A percentile compares a stretch with the other conserved stretches of the same genome.
Evolutionary conservation across 1,140 invertebrate species (phyloP).

Genomic region (Drosophila ercepeae): DNA sequence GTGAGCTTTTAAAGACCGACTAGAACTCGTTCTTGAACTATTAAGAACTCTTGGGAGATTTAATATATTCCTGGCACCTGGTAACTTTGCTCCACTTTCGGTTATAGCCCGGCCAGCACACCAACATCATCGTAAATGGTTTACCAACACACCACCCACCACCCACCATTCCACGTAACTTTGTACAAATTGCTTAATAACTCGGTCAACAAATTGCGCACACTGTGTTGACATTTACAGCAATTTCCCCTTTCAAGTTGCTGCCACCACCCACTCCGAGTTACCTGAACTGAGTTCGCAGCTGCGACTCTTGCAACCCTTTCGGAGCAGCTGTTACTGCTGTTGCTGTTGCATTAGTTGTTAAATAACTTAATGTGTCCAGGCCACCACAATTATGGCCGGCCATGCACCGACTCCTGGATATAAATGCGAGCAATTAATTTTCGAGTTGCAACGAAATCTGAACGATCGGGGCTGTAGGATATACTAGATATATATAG

Average conservation of each 20-base stretch:
- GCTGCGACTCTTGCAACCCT: slow-evolving; percentile 11
- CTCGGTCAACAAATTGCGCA: slow-evolving; percentile 45
- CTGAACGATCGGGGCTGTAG: not conserved
- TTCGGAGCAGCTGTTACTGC: slow-evolving; percentile 26
- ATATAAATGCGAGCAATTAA: slow-evolving; percentile 59
- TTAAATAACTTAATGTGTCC: slow-evolving; percentile 35
- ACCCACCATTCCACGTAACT: slow-evolving; percentile 21
- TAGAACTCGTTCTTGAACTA: not conserved
- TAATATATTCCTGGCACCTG: slow-evolving; percentile 3
- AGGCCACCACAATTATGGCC: slow-evolving; percentile 20
- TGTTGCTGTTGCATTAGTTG: slow-evolving; percentile 25
- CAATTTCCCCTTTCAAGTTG: slow-evolving; percentile 1
- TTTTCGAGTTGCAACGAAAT: slow-evolving; percentile 5
- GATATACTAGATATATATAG: not conserved
- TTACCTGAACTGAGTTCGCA: slow-evolving; percentile 3
- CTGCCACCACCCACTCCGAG: slow-evolving; percentile 6
- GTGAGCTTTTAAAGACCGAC: too few relatives aligned
- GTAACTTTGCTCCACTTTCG: slow-evolving; percentile 22
- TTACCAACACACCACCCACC: too few relatives aligned
- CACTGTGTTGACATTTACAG: slow-evolving; percentile 43
- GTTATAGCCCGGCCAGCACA: not conserved
- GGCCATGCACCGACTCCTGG: not conserved
- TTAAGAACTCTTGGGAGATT: not conserved
- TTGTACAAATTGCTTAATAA: slow-evolving; percentile 47
- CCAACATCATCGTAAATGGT: slow-evolving; percentile 29